Percentiles rank a stretch among this genome's conserved stretches.
These are phyloP conservation scores for Rapana venosa DNA, from an alignment of 2,888 invertebrate species.

Conservation along the genomic window DNA sequence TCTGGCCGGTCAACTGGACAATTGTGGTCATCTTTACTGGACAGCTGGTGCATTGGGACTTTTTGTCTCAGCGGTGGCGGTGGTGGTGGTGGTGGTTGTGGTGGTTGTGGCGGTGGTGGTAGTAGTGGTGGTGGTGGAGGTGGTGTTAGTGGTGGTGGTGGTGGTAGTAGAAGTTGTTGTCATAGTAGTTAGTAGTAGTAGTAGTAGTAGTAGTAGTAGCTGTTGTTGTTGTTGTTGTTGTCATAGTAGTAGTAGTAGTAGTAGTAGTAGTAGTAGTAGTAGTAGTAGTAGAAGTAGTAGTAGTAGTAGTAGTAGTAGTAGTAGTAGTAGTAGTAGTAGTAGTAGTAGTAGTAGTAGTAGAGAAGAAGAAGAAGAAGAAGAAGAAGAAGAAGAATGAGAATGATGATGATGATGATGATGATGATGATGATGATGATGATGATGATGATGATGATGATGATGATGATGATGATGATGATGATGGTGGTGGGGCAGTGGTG, in stretches of 20 bases:
- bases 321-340: conserved; percentile 34
- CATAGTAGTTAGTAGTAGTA: conserved; percentile 12
- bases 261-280: conserved; percentile 35
- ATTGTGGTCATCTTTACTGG: too few relatives aligned
- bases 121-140: too few relatives aligned
- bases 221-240: conserved; percentile 17
- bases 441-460: background rate
- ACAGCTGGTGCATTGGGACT: too few relatives aligned
- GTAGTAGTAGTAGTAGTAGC: conserved; percentile 20
- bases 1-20: background rate
- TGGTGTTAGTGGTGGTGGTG: too few relatives aligned
- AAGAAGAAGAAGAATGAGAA: conserved; percentile 26
- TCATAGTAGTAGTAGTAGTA: conserved; percentile 25
- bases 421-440: background rate
- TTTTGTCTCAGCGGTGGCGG: too few relatives aligned
- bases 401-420: background rate
- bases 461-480: background rate
- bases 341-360: conserved; percentile 40
- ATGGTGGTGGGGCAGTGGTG: background rate
- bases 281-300: conserved; percentile 34
- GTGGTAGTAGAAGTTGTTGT: conserved; percentile 9
- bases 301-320: conserved; percentile 7
- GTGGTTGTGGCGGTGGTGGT: too few relatives aligned
- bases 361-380: conserved; percentile 23
- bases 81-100: too few relatives aligned